Percentiles rank a stretch among this genome's conserved stretches.
These are phyloP conservation scores for Polylopha cassiicola DNA, from an alignment of 2,888 invertebrate species.

Conservation along the genomic window DNA sequence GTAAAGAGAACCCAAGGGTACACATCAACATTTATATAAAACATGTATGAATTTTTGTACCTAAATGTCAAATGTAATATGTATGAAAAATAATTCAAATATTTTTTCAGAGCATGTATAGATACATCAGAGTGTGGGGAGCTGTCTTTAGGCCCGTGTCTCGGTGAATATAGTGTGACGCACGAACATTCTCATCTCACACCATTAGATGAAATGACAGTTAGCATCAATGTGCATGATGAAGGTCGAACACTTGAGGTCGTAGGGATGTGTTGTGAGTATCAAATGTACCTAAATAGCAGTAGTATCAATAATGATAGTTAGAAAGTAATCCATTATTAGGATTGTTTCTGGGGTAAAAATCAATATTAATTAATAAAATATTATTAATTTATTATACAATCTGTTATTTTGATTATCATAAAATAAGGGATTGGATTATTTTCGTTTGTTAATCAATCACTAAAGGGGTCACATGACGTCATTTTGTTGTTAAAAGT, in stretches of 20 bases:
- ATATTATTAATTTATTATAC: no score
- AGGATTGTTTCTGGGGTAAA: not conserved
- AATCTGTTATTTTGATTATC: no score
- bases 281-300: constrained; percentile 2
- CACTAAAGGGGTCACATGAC: no score
- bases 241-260: constrained; percentile 94
- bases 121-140: constrained; percentile 91
- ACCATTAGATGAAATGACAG: constrained; percentile 87
- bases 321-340: not conserved
- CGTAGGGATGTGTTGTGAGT: constrained; percentile 95
- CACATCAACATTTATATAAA: no score
- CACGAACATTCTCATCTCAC: constrained; percentile 87
- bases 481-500: no score
- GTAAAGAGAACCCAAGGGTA: no score
- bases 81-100: no score
- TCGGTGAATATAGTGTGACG: constrained; percentile 89
- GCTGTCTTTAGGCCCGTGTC: constrained; percentile 83
- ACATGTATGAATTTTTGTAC: no score
- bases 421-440: no score
- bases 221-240: constrained; percentile 94
- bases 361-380: no score
- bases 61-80: no score
- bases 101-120: constrained; percentile 82
- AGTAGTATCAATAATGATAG: not conserved
- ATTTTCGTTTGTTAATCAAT: no score